phyloP scores from a whole-genome alignment of 2,888 invertebrate species.

The Prosapia bicincta region DNA sequence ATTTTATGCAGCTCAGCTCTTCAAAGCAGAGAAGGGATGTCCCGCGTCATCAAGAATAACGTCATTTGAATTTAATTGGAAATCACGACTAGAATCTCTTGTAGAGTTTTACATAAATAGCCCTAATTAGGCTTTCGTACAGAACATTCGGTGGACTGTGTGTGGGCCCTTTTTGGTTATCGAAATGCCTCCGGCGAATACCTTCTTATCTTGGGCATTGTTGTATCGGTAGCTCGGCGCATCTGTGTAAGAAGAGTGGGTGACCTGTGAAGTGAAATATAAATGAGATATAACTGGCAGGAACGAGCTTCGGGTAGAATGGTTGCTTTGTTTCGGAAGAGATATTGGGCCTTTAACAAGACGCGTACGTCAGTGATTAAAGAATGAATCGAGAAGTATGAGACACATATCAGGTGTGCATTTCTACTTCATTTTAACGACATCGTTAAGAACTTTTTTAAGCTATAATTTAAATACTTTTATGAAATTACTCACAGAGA shows the following conservation, averaged over 20 bases:
- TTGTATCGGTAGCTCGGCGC: neutral
- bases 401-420: too few species aligned
- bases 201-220: neutral
- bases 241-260: too few species aligned
- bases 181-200: neutral
- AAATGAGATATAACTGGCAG: neutral
- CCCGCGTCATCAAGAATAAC: neutral
- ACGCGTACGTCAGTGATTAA: too few species aligned
- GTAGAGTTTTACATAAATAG: neutral
- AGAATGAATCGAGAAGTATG: too few species aligned
- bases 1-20: neutral
- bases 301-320: neutral
- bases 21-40: neutral
- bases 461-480: too few species aligned
- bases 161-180: neutral
- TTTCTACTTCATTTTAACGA: too few species aligned
- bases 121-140: neutral
- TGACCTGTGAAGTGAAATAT: neutral
- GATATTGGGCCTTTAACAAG: too few species aligned
- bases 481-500: too few species aligned
- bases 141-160: neutral
- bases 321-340: too few species aligned
- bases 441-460: too few species aligned
- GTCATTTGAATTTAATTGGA: constrained; percentile 2
- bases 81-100: neutral